Evolutionary conservation across 2,113 vertebrate genomes (phyloP).

Genomic region (Isurus oxyrinchus): DNA sequence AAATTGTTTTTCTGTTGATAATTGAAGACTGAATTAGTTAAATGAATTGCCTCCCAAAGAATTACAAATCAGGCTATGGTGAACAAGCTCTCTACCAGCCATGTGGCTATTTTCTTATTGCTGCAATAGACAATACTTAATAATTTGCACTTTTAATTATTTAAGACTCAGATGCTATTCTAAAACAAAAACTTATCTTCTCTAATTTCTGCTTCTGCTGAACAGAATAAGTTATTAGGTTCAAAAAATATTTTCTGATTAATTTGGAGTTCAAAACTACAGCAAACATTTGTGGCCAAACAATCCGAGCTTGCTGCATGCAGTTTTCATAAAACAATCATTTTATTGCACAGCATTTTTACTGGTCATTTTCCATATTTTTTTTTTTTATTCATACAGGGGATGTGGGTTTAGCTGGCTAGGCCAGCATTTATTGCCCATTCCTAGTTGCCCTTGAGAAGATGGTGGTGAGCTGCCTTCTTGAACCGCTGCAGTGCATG

Average conservation of each 20-base stretch:
- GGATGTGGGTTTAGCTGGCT: too few species aligned
- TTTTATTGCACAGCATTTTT: background rate
- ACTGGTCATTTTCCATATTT: background rate
- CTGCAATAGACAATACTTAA: background rate
- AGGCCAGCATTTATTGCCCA: too few species aligned
- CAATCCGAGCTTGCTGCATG: background rate
- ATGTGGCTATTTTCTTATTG: background rate
- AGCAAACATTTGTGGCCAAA: background rate
- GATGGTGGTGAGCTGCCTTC: too few species aligned
- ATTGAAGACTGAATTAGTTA: background rate
- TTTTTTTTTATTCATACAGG: too few species aligned
- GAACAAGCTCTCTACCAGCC: background rate
- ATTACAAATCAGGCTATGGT: background rate
- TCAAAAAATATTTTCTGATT: background rate
- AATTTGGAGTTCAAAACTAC: background rate
- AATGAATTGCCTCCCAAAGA: background rate
- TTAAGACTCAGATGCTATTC: background rate
- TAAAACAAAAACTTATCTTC: background rate
- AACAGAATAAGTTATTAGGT: background rate
- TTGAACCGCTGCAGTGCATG: too few species aligned
- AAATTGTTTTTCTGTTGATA: background rate
- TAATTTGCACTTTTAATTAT: too few species aligned
- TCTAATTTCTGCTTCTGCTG: background rate
- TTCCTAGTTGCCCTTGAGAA: too few species aligned
- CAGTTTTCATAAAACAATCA: background rate